Evolutionary conservation across 2,888 invertebrate species (phyloP).

Genomic region (Thymelicus sylvestris): DNA sequence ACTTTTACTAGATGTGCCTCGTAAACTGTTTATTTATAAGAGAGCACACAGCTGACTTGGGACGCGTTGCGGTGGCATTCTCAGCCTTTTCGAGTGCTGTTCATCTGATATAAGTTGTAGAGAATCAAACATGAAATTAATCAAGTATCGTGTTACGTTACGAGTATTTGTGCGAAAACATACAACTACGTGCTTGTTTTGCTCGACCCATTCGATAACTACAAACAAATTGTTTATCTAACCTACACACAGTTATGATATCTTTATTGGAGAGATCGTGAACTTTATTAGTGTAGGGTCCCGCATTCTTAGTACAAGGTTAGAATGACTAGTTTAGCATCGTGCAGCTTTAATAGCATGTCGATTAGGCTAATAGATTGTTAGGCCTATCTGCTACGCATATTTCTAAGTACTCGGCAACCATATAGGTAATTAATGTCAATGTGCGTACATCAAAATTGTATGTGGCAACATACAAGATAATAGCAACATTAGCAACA

Average conservation of each 20-base stretch:
- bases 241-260: background rate
- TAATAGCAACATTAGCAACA: too few species aligned
- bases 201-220: background rate
- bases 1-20: background rate
- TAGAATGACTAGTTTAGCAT: background rate
- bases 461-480: too few species aligned
- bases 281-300: background rate
- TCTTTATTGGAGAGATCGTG: constrained; percentile 1
- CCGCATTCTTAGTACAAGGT: constrained; percentile 14
- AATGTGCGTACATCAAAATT: too few species aligned
- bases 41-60: too few species aligned
- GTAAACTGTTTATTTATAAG: too few species aligned
- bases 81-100: too few species aligned
- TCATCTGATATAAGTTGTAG: too few species aligned
- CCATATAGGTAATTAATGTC: too few species aligned
- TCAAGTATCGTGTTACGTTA: too few species aligned
- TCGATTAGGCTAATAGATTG: constrained; percentile 1
- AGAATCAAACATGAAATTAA: too few species aligned
- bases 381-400: background rate
- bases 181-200: background rate
- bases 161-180: background rate
- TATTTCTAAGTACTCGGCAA: too few species aligned
- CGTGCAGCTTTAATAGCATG: background rate
- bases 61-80: too few species aligned
- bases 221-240: background rate